Evolutionary conservation across 2,888 invertebrate genomes (phyloP).

Genomic region (Drosophila meridiana): DNA sequence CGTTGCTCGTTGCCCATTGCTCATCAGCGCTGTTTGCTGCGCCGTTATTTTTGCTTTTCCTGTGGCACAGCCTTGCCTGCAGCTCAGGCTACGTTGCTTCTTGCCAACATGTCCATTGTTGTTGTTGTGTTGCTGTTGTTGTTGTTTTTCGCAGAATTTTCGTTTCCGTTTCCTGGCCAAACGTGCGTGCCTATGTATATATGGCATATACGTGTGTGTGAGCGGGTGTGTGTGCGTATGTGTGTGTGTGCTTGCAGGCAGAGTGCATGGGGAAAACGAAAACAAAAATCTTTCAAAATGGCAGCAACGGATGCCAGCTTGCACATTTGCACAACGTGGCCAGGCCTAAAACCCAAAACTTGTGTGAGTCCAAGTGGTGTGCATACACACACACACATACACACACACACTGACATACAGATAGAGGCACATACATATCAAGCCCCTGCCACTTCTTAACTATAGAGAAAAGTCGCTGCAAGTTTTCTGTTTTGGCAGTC

Average conservation of each 20-base stretch:
- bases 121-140: conserved; percentile 49
- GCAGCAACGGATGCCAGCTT: conserved; percentile 79
- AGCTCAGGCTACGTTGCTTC: conserved; percentile 42
- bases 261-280: conserved; percentile 66
- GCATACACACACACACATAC: neutral
- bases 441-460: conserved; percentile 3
- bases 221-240: conserved; percentile 11
- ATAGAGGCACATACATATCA: neutral
- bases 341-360: conserved; percentile 38
- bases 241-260: conserved; percentile 39
- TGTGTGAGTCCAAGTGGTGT: conserved; percentile 11
- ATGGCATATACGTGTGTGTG: conserved; percentile 2
- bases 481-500: conserved; percentile 42
- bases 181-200: conserved; percentile 65
- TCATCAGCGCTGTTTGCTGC: conserved; percentile 79
- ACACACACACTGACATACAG: neutral
- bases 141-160: conserved; percentile 81
- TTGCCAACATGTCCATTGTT: conserved; percentile 35
- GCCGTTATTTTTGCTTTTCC: conserved; percentile 78
- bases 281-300: conserved; percentile 78
- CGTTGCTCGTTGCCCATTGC: conserved; percentile 47
- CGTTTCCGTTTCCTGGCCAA: conserved; percentile 80
- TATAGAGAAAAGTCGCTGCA: conserved; percentile 61
- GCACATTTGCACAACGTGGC: conserved; percentile 80
- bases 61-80: conserved; percentile 57